Percentiles rank a stretch among this genome's conserved stretches.
phyloP scores from a whole-genome alignment of 2,797 vertebrate genomes.

The Mus caroli region DNA sequence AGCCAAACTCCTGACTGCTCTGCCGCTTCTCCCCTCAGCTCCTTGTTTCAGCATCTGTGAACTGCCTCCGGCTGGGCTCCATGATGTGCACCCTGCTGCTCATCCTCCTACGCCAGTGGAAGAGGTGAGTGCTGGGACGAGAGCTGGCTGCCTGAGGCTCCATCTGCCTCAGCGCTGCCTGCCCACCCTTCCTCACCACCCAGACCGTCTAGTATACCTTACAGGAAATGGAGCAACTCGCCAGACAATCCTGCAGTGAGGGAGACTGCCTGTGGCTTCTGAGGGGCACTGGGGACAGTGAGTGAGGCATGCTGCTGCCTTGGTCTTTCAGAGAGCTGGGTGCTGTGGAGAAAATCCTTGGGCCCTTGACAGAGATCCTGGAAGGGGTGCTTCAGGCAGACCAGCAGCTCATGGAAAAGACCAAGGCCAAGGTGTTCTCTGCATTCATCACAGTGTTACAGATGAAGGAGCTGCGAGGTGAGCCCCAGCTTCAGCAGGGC shows the following conservation, averaged over 20 bases:
- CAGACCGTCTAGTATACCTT: not conserved
- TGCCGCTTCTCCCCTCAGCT: slow-evolving; percentile 87
- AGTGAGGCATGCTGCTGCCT: not conserved
- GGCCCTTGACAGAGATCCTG: slow-evolving; percentile 95
- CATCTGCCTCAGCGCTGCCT: not conserved
- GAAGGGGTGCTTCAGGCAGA: slow-evolving; percentile 96
- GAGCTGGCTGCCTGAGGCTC: not conserved
- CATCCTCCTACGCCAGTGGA: slow-evolving; percentile 97
- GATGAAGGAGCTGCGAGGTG: slow-evolving; percentile 96
- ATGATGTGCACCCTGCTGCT: slow-evolving; percentile 97
- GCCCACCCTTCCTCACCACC: not conserved
- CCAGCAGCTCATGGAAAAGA: slow-evolving; percentile 96
- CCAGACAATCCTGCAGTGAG: not conserved
- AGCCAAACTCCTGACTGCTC: not conserved
- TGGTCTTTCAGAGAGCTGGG: slow-evolving; percentile 91
- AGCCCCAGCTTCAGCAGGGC: not conserved
- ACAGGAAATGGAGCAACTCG: not conserved
- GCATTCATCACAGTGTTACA: slow-evolving; percentile 96
- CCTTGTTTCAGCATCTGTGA: slow-evolving; percentile 92
- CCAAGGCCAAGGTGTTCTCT: slow-evolving; percentile 97
- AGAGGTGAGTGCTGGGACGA: slow-evolving; percentile 88
- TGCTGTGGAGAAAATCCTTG: slow-evolving; percentile 93
- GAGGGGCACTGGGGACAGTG: not conserved
- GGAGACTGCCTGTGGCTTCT: not conserved
- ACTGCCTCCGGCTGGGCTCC: slow-evolving; percentile 96